phyloP scores from a whole-genome alignment of 2,797 vertebrate genomes.

The Chromis chromis region DNA sequence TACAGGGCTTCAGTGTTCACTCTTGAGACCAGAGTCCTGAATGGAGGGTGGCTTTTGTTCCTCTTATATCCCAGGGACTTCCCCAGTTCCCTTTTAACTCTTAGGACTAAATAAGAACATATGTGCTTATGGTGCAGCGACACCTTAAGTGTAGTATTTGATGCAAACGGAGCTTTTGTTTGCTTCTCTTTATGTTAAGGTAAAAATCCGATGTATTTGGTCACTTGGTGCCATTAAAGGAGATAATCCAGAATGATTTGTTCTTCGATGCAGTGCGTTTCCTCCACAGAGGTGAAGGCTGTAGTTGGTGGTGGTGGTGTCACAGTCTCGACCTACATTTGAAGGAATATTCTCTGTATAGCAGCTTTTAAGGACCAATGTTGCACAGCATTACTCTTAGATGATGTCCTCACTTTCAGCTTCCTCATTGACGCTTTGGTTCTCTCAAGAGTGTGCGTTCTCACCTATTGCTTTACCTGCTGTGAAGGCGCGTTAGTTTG shows the following conservation, averaged over 20 bases:
- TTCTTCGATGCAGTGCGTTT: conserved; percentile 59
- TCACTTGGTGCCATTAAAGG: conserved; percentile 58
- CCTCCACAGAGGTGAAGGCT: conserved; percentile 36
- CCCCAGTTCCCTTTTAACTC: conserved; percentile 48
- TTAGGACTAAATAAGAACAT: conserved; percentile 55
- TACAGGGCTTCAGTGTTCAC: conserved; percentile 49
- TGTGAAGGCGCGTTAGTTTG: conserved; percentile 44
- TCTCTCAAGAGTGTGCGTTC: conserved; percentile 16
- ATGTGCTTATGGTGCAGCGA: conserved; percentile 52
- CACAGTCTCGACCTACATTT: conserved; percentile 31
- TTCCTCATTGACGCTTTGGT: conserved; percentile 15
- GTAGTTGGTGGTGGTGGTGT: conserved; percentile 9
- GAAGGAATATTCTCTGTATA: conserved; percentile 45
- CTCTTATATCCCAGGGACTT: conserved; percentile 57
- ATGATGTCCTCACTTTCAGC: conserved; percentile 30
- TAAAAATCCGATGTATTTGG: conserved; percentile 46
- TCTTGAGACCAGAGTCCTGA: conserved; percentile 40
- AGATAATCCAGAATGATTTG: conserved; percentile 45
- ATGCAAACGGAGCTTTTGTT: conserved; percentile 53
- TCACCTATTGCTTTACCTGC: conserved; percentile 44
- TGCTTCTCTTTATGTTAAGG: conserved; percentile 47
- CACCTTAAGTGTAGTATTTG: conserved; percentile 59
- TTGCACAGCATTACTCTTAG: conserved; percentile 54
- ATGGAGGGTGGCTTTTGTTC: conserved; percentile 44
- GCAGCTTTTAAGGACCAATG: conserved; percentile 55